Conservation (phyloP, 1,140 invertebrate genomes). For the Paraescarpia echinospica region DNA sequence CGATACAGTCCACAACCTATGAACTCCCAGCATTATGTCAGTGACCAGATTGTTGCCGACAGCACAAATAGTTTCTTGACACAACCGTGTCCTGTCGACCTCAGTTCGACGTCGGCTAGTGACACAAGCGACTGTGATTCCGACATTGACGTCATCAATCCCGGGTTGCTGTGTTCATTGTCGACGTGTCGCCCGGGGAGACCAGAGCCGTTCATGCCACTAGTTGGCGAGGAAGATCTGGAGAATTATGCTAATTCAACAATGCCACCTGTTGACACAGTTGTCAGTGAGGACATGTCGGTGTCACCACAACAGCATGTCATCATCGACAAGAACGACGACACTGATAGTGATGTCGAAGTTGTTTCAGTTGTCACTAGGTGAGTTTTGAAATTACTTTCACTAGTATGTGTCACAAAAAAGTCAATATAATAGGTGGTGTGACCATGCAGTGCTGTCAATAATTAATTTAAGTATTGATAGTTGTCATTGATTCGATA, state of each 20-base stretch:
- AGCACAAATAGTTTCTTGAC: background rate
- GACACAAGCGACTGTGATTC: background rate
- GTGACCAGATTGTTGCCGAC: background rate
- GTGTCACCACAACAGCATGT: background rate
- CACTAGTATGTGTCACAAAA: background rate
- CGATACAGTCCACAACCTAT: constrained; percentile 11
- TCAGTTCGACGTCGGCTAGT: background rate
- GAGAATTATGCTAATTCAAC: constrained; percentile 56
- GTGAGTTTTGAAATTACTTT: constrained; percentile 27
- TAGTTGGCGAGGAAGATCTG: constrained; percentile 60
- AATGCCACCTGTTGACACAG: background rate
- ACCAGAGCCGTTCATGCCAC: constrained; percentile 16
- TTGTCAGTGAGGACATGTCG: background rate
- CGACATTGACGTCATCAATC: background rate
- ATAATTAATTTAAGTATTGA: no score
- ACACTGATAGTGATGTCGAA: constrained; percentile 65
- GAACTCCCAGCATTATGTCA: background rate
- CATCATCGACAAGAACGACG: constrained; percentile 39
- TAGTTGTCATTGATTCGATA: no score
- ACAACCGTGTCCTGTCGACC: background rate
- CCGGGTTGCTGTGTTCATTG: constrained; percentile 20
- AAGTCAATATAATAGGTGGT: no score
- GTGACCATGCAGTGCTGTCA: no score
- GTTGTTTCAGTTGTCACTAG: constrained; percentile 62
- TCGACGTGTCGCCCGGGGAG: constrained; percentile 13